Evolutionary conservation across 35 echinoderm and acorn worm species (phyloP).

Genomic region (Stichopus chloronotus): DNA sequence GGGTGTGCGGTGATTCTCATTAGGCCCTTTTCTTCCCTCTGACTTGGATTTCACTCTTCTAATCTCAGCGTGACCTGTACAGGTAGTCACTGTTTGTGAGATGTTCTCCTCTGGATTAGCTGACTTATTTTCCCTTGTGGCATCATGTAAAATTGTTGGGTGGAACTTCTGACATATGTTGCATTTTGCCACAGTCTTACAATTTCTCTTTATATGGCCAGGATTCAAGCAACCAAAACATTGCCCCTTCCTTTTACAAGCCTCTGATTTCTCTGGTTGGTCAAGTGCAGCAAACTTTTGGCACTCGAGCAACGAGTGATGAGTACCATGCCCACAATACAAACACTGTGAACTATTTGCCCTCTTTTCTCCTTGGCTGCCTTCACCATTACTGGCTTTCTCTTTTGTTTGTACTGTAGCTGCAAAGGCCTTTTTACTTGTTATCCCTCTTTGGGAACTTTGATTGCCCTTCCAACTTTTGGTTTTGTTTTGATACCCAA

Average conservation of each 20-base stretch:
- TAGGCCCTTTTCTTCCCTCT: no score
- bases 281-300: no score
- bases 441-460: background rate
- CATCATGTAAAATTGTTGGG: conserved; percentile 25
- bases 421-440: conserved; percentile 23
- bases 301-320: background rate
- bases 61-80: no score
- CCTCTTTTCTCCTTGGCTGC: background rate
- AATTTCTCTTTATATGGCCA: conserved; percentile 5
- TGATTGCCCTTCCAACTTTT: background rate
- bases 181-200: no score
- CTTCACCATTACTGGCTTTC: no score
- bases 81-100: no score
- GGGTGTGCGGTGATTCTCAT: no score
- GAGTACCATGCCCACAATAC: conserved; percentile 9
- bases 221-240: conserved; percentile 41
- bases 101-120: no score
- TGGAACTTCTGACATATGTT: conserved; percentile 4
- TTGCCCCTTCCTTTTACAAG: no score
- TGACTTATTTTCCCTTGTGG: background rate
- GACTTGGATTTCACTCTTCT: no score
- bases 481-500: no score
- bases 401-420: background rate
- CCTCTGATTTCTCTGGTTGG: no score
- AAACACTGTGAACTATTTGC: background rate